phyloP scores from a whole-genome alignment of 2,888 invertebrate species.

The Drosophila bunnanda region DNA sequence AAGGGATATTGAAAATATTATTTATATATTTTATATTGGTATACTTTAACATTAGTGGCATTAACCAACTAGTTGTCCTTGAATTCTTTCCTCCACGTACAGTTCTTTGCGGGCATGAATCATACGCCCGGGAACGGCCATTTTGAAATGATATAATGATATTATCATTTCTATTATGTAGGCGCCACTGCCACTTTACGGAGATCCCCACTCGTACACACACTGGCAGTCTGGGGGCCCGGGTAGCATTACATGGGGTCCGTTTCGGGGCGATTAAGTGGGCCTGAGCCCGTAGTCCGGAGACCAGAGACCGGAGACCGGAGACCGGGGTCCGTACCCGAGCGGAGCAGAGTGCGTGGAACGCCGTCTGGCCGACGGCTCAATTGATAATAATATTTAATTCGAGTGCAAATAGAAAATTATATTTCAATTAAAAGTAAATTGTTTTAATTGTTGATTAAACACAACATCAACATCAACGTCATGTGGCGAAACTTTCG shows the following conservation, averaged over 20 bases:
- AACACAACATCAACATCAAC: conserved; percentile 47
- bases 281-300: conserved; percentile 25
- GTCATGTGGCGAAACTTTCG: conserved; percentile 48
- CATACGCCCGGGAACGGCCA: conserved; percentile 51
- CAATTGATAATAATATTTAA: conserved; percentile 72
- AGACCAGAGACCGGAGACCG: conserved; percentile 39
- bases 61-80: conserved; percentile 20
- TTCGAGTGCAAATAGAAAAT: conserved; percentile 78
- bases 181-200: conserved; percentile 76
- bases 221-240: conserved; percentile 38
- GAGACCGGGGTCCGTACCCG: conserved; percentile 33
- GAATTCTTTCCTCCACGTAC: conserved; percentile 14
- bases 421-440: conserved; percentile 79
- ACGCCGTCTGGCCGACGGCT: conserved; percentile 53
- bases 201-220: conserved; percentile 60
- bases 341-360: conserved; percentile 33
- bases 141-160: conserved; percentile 72
- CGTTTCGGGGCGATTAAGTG: conserved; percentile 65
- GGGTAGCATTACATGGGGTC: conserved; percentile 45
- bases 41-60: no score
- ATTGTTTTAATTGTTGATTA: conserved; percentile 78
- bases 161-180: conserved; percentile 56
- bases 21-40: no score
- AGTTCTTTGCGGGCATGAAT: conserved; percentile 18
- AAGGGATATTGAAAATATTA: background rate